Evolutionary conservation across 2,113 vertebrate species (phyloP), one percentile per base, ranked within the genome.

Genomic region (Nothobranchius kuhntae): DNA sequence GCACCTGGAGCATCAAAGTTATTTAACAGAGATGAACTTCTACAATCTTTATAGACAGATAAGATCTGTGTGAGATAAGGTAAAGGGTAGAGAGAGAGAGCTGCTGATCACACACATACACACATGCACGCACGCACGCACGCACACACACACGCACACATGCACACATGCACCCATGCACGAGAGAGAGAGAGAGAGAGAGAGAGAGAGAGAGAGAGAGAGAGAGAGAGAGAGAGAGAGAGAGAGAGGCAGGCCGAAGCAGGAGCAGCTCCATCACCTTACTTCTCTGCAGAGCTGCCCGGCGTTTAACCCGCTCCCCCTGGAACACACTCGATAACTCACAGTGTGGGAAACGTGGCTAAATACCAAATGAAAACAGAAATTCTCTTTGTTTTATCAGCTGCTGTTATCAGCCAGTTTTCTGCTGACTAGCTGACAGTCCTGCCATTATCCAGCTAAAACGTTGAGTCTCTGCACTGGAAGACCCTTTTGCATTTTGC

Each of bases 351-450:
- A 82, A 83, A 76, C 72, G 73, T 59, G 42, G 63, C 77, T 65
- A 81, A 83, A 87, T 70, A 79, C 75, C 70, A 75, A 89, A 88
- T 86, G 83, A 87, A 91, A 89, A 86, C 78, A 82, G 71, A 86
- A 87, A 75, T 83, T 68, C 13, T 58, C 68, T 79, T 80, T 85
- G 81, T 87, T 89, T 91, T 82, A 88, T 89, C 81, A 87, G 83
- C 84, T 86, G 68, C 83, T 85, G 75, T 87, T 85, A 84, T 86
- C 73, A 62, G 67, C 78, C 67, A 54, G 17, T 13, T 65, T 75
- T 83, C 65, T 73, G 70, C 48, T 61, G 78, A 79, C 73, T 55
- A 77, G 77, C 77, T 40, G 57, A 40, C 60, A 59, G 68, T 67
- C 61, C 47, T 78, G 76, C 86, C 53, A 36, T 83, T 82, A 70